Conservation (phyloP, 2,113 vertebrate genomes). For the Gorsachius goisagi region DNA sequence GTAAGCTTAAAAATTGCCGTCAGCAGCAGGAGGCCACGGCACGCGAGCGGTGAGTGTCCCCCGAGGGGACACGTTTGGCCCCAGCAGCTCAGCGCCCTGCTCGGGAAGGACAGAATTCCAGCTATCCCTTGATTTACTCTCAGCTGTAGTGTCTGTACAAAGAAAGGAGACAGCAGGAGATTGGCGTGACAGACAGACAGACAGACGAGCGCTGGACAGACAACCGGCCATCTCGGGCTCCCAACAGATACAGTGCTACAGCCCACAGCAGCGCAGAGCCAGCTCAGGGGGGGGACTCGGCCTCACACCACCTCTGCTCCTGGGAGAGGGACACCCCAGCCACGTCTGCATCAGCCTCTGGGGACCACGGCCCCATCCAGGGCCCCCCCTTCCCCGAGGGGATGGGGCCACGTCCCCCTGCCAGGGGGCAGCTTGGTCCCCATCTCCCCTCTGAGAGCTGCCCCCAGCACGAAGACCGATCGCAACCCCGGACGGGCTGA, state of each 20-base stretch:
- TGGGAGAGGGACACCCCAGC: neutral
- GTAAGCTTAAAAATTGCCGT: neutral
- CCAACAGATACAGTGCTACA: rapidly evolving
- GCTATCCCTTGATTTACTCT: neutral
- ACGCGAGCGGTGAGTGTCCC: rapidly evolving
- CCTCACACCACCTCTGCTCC: neutral
- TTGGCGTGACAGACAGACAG: neutral
- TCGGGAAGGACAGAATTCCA: neutral
- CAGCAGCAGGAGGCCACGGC: neutral
- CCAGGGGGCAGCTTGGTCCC: neutral
- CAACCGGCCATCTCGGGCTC: neutral
- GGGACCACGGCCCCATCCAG: neutral
- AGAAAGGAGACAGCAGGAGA: neutral
- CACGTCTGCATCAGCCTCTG: rapidly evolving
- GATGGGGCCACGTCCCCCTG: neutral
- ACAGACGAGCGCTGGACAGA: neutral
- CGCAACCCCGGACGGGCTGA: rapidly evolving
- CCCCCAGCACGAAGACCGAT: rapidly evolving
- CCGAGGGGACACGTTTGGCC: rapidly evolving
- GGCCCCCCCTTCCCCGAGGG: neutral
- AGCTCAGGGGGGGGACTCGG: neutral
- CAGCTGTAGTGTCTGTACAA: neutral
- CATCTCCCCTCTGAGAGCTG: neutral
- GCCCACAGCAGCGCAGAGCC: neutral
- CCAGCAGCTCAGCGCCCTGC: neutral